Evolutionary conservation across 1,140 invertebrate genomes (phyloP), one percentile per base, ranked within the genome.

Genomic region (Drosophila sucinea): DNA sequence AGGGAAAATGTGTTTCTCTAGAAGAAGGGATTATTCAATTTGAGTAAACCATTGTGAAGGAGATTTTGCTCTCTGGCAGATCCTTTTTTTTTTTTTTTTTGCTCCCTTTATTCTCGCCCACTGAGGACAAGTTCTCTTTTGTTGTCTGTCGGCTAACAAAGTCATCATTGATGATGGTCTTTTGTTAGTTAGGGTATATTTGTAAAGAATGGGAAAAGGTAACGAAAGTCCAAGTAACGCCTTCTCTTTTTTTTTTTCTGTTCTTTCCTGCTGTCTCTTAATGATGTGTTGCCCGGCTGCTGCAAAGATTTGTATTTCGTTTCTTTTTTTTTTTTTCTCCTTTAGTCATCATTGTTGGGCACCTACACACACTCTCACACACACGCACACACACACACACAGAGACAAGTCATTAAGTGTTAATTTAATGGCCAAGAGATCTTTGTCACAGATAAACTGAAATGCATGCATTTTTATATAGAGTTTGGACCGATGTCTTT

Each of bases 371-470:
- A 56, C 11, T 41, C 32, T 63, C 62, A 54, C 54, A 27, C 60
- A 38, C 58, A 54, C 58, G 54, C 58, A 47, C 64, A 6, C 44
- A 10, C 8, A 55, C 61, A 33, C 33, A 79, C 79, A 69, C 70
- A 83, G 75, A 77, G 83, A 79, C 84, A 84, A 84, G 84, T 87
- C 84, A 87, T 87, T 87, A 87, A 87, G 84, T 87, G 84, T 87
- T 87, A 87, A 87, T 87, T 87, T 87, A 87, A 87, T 87, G 84
- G 80, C 84, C 84, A 89, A 79, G 77, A 87, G 84, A 87, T 87
- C 84, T 87, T 89, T 87, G 85, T 87, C 84, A 68, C 84, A 87
- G 84, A 87, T 87, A 87, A 89, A 71, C 67, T 25, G 30, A 75
- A 87, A 79, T 89, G 85, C 84, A 87, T 89, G 84, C 85, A 73